These are phyloP conservation scores for Mallateleia sp. DNA, from an alignment of 2,888 invertebrate genomes.

Conservation along the genomic window DNA sequence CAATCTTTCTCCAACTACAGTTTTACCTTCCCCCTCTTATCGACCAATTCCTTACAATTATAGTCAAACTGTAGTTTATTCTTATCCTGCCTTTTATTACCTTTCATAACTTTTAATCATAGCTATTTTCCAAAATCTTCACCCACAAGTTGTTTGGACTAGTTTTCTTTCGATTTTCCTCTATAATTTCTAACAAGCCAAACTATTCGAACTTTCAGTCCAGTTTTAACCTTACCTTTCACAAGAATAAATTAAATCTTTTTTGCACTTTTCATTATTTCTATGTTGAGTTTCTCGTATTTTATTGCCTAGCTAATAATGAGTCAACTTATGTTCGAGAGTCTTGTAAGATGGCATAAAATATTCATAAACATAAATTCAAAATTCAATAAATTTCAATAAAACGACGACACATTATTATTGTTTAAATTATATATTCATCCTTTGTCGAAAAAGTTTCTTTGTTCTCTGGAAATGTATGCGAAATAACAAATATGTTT, in stretches of 20 bases:
- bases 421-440: too few species aligned
- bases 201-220: conserved; percentile 7
- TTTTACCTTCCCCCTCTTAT: conserved; percentile 32
- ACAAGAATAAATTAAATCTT: conserved; percentile 4
- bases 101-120: conserved; percentile 41
- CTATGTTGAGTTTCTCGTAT: too few species aligned
- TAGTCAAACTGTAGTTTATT: conserved; percentile 36
- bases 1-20: conserved; percentile 37
- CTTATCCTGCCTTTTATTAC: conserved; percentile 38
- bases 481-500: too few species aligned
- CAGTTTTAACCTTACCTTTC: neutral
- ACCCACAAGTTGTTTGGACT: neutral
- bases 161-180: neutral
- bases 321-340: too few species aligned
- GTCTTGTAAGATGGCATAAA: too few species aligned
- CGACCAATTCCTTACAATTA: conserved; percentile 34
- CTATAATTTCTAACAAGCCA: conserved; percentile 5
- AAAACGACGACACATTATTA: too few species aligned
- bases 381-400: too few species aligned
- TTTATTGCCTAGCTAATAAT: too few species aligned
- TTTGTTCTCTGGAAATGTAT: too few species aligned
- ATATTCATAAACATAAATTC: too few species aligned
- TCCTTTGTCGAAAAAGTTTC: too few species aligned
- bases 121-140: conserved; percentile 34
- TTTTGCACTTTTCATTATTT: neutral